Evolutionary conservation across 2,113 vertebrate genomes (phyloP).

Genomic region (Colossoma macropomum): DNA sequence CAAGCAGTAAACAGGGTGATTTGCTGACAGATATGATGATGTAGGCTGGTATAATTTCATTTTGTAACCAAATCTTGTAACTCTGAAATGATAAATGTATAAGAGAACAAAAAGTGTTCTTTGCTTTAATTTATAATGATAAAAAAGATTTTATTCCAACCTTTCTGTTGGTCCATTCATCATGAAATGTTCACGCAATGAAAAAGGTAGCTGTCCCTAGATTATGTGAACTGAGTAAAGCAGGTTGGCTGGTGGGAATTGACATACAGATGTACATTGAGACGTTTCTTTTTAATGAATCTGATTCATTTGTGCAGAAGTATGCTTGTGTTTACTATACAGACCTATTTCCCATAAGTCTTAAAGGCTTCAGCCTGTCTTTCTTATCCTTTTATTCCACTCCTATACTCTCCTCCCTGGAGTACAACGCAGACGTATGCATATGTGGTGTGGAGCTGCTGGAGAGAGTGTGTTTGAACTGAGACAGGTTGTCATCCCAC

Average conservation of each 20-base stretch:
- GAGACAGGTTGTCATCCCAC: slow-evolving; percentile 48
- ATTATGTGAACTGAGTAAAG: background rate
- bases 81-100: no score
- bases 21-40: no score
- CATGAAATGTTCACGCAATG: no score
- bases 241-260: background rate
- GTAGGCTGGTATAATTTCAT: no score
- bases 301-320: slow-evolving; percentile 29
- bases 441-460: slow-evolving; percentile 26
- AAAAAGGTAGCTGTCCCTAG: no score
- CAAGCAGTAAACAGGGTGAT: no score
- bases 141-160: no score
- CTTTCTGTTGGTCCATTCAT: no score
- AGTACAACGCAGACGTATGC: slow-evolving; percentile 33
- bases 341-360: slow-evolving; percentile 24
- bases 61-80: no score
- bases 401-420: slow-evolving; percentile 36
- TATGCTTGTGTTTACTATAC: slow-evolving; percentile 10
- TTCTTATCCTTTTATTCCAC: slow-evolving; percentile 6
- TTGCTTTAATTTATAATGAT: no score
- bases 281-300: slow-evolving; percentile 38
- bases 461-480: slow-evolving; percentile 42
- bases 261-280: background rate
- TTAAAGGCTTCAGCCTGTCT: slow-evolving; percentile 39
- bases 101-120: no score